A percentile compares a stretch with the other conserved stretches of the same genome.
phyloP scores from a whole-genome alignment of 2,888 invertebrate species.

The Agriopis aurantiaria region DNA sequence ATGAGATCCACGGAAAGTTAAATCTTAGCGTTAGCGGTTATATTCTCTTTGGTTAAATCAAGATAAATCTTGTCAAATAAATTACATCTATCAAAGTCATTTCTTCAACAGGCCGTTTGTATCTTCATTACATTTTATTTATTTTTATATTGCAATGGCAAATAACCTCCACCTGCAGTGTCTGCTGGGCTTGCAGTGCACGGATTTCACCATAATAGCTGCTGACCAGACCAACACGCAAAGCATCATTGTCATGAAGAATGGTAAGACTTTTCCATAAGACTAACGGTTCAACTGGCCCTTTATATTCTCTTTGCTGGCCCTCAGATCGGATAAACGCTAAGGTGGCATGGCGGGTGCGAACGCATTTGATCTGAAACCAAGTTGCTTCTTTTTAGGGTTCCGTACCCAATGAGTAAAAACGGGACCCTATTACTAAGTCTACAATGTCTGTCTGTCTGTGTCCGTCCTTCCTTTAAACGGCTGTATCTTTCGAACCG shows the following conservation, averaged over 20 bases:
- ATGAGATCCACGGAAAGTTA: background rate
- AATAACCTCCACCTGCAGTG: constrained; percentile 90
- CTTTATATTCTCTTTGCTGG: no score
- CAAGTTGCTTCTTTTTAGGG: no score
- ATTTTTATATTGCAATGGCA: constrained; percentile 1
- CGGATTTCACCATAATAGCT: constrained; percentile 95
- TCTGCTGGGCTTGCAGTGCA: constrained; percentile 94
- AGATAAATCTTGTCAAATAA: background rate
- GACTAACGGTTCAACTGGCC: no score
- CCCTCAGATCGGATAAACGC: no score
- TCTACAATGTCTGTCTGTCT: no score
- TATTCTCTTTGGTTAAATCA: background rate
- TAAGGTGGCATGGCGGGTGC: no score
- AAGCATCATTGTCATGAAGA: constrained; percentile 95
- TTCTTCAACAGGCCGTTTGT: background rate
- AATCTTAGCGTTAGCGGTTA: no score
- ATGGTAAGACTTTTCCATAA: constrained; percentile 85
- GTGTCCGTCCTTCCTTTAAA: no score
- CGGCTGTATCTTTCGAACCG: no score
- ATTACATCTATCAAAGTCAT: background rate
- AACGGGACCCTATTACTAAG: no score
- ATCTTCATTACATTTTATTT: background rate
- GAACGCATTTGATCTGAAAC: no score
- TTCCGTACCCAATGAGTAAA: no score
- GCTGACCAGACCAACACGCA: constrained; percentile 94